Percentiles rank a stretch among this genome's conserved stretches.
phyloP scores from a whole-genome alignment of 2,113 vertebrate genomes.

The Paralichthys olivaceus region DNA sequence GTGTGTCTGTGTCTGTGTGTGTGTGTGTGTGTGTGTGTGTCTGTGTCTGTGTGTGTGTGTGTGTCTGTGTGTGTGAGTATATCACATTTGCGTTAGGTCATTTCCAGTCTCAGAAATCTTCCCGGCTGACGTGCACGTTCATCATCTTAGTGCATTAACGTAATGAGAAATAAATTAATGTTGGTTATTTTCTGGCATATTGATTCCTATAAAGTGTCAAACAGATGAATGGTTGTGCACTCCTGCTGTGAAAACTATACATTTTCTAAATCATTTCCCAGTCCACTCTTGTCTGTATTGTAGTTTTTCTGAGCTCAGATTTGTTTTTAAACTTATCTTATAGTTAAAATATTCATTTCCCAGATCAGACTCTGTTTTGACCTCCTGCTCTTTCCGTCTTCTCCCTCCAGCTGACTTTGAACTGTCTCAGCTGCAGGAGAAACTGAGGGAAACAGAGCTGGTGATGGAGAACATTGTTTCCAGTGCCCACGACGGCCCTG shows the following conservation, averaged over 20 bases:
- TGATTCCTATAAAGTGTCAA: not conserved
- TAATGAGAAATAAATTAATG: constrained; percentile 18
- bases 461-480: constrained; percentile 95
- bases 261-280: not conserved
- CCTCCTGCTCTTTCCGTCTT: not conserved
- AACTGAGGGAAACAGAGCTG: constrained; percentile 92
- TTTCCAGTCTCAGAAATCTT: not conserved
- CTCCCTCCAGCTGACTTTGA: constrained; percentile 89
- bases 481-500: constrained; percentile 84
- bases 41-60: not conserved
- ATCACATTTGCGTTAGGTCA: constrained; percentile 8
- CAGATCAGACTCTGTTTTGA: too few species aligned
- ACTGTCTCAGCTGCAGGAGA: constrained; percentile 93
- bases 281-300: not conserved
- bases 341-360: not conserved
- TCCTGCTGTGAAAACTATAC: not conserved
- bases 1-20: not conserved
- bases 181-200: constrained; percentile 4
- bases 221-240: not conserved
- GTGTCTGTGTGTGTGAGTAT: not conserved
- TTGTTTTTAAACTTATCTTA: not conserved
- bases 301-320: not conserved
- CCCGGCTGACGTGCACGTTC: not conserved
- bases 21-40: too few species aligned
- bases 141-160: constrained; percentile 21